Evolutionary conservation across 2,888 invertebrate species (phyloP).

Genomic region (Caenorhabditis sp.): DNA sequence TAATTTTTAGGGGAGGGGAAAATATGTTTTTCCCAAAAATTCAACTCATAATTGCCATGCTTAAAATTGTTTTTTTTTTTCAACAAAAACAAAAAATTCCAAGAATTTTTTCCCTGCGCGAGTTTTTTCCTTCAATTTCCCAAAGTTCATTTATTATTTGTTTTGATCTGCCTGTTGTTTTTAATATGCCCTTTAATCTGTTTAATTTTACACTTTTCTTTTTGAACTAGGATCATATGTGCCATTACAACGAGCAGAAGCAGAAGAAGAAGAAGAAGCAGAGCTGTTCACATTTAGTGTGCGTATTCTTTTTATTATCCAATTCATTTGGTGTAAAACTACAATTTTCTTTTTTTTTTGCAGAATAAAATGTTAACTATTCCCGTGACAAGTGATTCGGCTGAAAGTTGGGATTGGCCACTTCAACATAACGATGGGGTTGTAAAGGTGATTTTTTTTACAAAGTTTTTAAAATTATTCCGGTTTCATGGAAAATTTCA

Average conservation of each 20-base stretch:
- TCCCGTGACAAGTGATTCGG: slow-evolving; percentile 30
- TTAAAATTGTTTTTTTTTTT: not conserved
- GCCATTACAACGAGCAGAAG: not conserved
- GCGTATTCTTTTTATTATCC: not conserved
- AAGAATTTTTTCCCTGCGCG: not conserved
- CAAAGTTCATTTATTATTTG: slow-evolving; percentile 4
- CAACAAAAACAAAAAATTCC: too few species aligned
- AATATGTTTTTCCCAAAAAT: not conserved
- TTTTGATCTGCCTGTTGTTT: slow-evolving; percentile 12
- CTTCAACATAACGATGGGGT: slow-evolving; percentile 40
- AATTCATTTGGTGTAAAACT: not conserved
- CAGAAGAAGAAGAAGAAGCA: not conserved
- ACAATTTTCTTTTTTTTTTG: too few species aligned
- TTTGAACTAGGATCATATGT: not conserved
- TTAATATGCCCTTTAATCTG: slow-evolving; percentile 6
- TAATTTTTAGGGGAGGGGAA: not conserved
- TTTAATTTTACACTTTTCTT: not conserved
- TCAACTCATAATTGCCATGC: too few species aligned
- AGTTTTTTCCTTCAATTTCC: not conserved
- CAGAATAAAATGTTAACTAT: slow-evolving; percentile 16
- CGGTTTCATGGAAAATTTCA: too few species aligned
- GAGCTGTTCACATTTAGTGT: slow-evolving; percentile 1
- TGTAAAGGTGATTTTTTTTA: slow-evolving; percentile 15
- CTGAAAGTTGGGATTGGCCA: slow-evolving; percentile 40
- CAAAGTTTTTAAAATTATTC: not conserved